These are phyloP conservation scores for Zaprionus ornatus DNA, from an alignment of 1,140 invertebrate species.

Conservation along the genomic window DNA sequence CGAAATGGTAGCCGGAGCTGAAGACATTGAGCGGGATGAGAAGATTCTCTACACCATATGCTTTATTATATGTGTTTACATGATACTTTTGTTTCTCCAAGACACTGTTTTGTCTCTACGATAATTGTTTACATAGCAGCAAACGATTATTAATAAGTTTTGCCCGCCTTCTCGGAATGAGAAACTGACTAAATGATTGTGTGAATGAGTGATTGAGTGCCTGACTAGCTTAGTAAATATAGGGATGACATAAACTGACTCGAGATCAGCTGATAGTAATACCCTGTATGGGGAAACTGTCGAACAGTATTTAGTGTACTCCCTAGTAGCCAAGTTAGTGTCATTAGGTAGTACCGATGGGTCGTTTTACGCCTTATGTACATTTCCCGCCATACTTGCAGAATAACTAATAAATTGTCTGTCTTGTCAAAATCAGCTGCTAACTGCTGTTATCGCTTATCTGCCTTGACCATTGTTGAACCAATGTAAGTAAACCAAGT, in stretches of 20 bases:
- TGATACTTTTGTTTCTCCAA: too few relatives aligned
- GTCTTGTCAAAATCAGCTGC: not conserved
- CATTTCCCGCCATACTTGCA: not conserved
- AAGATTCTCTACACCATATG: too few relatives aligned
- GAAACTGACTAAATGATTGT: not conserved
- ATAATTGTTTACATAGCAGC: not conserved
- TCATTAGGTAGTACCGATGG: not conserved
- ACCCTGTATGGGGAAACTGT: not conserved
- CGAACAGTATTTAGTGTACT: not conserved
- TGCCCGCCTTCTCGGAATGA: not conserved
- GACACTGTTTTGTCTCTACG: too few relatives aligned
- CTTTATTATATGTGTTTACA: too few relatives aligned
- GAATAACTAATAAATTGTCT: not conserved
- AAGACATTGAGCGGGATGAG: too few relatives aligned
- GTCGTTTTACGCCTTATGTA: not conserved
- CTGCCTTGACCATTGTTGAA: not conserved
- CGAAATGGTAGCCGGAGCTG: too few relatives aligned
- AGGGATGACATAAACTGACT: not conserved
- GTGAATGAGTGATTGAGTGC: not conserved
- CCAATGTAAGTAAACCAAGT: not conserved
- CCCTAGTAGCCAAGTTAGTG: not conserved
- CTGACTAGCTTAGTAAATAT: not conserved
- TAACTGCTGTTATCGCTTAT: slow-evolving; percentile 12
- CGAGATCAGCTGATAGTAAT: not conserved
- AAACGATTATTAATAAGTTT: not conserved